A percentile compares a stretch with the other conserved stretches of the same genome.
Evolutionary conservation across 2,888 invertebrate genomes (phyloP).

Genomic region (Masnerella sp.): DNA sequence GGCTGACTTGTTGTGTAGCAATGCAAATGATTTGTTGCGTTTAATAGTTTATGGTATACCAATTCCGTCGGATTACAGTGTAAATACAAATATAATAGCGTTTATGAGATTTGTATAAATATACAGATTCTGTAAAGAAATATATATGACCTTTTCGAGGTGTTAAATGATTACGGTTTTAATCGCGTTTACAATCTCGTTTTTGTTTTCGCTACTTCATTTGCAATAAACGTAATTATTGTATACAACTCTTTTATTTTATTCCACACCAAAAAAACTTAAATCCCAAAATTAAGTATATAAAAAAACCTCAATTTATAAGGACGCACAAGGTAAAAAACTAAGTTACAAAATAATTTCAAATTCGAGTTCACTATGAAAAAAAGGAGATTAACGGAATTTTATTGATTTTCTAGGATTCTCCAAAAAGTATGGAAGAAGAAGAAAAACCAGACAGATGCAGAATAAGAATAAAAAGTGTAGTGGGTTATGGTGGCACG

Average conservation of each 20-base stretch:
- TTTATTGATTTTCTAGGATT: conserved; percentile 63
- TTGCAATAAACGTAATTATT: conserved; percentile 17
- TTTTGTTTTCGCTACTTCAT: conserved; percentile 5
- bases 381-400: no score
- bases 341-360: no score
- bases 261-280: background rate
- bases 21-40: background rate
- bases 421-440: conserved; percentile 62
- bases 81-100: conserved; percentile 5
- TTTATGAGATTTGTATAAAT: conserved; percentile 5
- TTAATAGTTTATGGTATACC: conserved; percentile 1
- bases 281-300: no score
- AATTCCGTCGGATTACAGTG: conserved; percentile 1
- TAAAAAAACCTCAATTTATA: no score
- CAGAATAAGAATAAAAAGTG: conserved; percentile 27
- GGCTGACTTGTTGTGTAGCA: no score
- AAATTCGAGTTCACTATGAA: no score
- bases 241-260: background rate
- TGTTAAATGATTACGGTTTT: no score
- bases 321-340: background rate
- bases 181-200: background rate
- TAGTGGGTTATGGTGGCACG: conserved; percentile 6
- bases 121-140: background rate
- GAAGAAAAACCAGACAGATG: conserved; percentile 28
- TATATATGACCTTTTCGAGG: background rate